phyloP scores from a whole-genome alignment of 1,140 invertebrate species.

The Amphibalanus amphitrite region DNA sequence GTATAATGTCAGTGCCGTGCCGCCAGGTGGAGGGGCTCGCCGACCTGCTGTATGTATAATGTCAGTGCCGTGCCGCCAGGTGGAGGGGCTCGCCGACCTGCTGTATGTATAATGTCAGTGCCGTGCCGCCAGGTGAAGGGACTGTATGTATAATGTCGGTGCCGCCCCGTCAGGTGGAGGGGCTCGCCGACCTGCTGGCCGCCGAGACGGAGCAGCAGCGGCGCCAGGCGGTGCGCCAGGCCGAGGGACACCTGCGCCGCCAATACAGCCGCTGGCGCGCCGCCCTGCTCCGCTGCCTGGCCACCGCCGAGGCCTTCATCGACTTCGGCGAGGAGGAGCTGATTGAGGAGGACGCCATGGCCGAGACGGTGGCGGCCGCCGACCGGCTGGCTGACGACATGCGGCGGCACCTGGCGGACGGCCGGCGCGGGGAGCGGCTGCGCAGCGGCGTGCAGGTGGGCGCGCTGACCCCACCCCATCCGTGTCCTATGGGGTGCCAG shows the following conservation, averaged over 20 bases:
- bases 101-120: too few relatives aligned
- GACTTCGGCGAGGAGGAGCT: constrained; percentile 80
- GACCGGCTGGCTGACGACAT: constrained; percentile 32
- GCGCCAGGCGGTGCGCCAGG: constrained; percentile 56
- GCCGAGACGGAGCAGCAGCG: constrained; percentile 81
- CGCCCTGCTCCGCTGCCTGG: constrained; percentile 36
- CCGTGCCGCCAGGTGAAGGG: too few relatives aligned
- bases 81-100: too few relatives aligned
- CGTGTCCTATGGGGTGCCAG: not conserved
- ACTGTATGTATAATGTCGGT: too few relatives aligned
- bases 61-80: too few relatives aligned
- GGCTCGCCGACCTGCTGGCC: constrained; percentile 66
- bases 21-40: too few relatives aligned
- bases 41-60: too few relatives aligned
- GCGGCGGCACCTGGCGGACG: constrained; percentile 44
- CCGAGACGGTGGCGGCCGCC: constrained; percentile 29
- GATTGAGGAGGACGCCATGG: constrained; percentile 41
- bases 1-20: too few relatives aligned
- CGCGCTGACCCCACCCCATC: not conserved
- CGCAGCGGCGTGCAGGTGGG: constrained; percentile 42
- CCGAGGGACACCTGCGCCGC: constrained; percentile 45
- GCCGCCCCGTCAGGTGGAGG: constrained; percentile 66
- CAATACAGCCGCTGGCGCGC: constrained; percentile 52
- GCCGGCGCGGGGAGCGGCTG: constrained; percentile 55
- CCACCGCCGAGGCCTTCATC: constrained; percentile 65